Conservation (phyloP, 2,113 vertebrate species). For the Myodes glareolus region DNA sequence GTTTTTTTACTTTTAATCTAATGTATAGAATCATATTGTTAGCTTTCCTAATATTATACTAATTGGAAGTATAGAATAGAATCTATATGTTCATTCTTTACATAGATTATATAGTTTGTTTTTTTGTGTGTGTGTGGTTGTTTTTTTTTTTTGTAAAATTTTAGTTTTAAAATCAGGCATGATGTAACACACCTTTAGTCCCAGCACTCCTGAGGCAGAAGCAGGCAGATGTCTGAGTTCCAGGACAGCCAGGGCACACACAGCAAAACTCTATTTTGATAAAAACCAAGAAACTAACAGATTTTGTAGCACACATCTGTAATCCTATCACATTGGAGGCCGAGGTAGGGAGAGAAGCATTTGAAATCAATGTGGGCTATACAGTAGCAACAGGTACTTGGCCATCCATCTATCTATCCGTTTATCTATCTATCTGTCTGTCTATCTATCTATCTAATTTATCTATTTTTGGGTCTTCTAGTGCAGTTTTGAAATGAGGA, state of each 20-base stretch:
- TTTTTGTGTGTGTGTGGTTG: no score
- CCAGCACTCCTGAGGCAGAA: no score
- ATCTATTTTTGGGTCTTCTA: not conserved
- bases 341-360: not conserved
- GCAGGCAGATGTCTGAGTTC: no score
- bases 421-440: no score
- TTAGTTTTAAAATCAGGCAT: no score
- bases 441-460: no score
- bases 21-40: not conserved
- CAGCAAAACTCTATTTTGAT: no score
- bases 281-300: no score
- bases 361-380: not conserved
- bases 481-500: not conserved
- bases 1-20: slow-evolving; percentile 21
- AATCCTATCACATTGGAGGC: not conserved
- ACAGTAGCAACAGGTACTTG: not conserved
- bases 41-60: slow-evolving; percentile 13
- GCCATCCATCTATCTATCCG: no score
- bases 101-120: not conserved
- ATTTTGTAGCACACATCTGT: not conserved
- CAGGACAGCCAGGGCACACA: no score
- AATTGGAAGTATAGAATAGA: slow-evolving; percentile 16
- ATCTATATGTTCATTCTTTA: slow-evolving; percentile 2
- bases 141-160: not conserved
- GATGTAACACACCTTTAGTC: no score